Conservation (phyloP, 1,140 invertebrate genomes). For the Papilio glaucus region DNA sequence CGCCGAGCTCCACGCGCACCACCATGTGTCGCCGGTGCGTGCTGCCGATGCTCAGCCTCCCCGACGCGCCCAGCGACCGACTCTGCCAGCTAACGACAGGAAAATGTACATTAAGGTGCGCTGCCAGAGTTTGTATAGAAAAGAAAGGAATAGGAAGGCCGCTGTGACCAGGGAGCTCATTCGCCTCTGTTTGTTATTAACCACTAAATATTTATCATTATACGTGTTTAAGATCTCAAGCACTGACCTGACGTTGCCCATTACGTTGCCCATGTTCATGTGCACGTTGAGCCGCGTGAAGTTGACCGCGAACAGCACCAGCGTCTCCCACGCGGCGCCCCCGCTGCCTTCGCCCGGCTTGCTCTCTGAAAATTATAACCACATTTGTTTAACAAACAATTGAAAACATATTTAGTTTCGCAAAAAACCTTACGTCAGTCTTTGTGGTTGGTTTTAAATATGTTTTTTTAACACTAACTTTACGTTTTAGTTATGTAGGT, state of each 20-base stretch:
- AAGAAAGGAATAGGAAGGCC: too few relatives aligned
- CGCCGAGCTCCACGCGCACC: constrained; percentile 93
- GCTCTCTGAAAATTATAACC: constrained; percentile 48
- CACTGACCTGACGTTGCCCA: constrained; percentile 95
- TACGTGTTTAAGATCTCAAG: too few relatives aligned
- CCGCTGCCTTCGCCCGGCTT: constrained; percentile 61
- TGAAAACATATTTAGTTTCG: too few relatives aligned
- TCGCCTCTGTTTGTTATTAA: too few relatives aligned
- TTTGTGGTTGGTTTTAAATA: too few relatives aligned
- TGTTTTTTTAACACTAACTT: too few relatives aligned
- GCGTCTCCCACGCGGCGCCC: constrained; percentile 94
- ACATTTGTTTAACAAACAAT: neutral
- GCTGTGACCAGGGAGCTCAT: too few relatives aligned
- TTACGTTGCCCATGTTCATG: constrained; percentile 99
- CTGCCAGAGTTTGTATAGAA: too few relatives aligned
- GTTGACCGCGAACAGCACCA: constrained; percentile 97
- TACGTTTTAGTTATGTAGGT: too few relatives aligned
- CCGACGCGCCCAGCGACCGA: constrained; percentile 92
- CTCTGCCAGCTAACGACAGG: constrained; percentile 90
- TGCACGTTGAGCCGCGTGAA: constrained; percentile 97
- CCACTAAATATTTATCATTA: too few relatives aligned
- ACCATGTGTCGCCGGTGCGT: constrained; percentile 97
- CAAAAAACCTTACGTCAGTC: too few relatives aligned
- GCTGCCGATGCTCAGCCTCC: constrained; percentile 96
- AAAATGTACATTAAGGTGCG: too few relatives aligned